These are phyloP conservation scores for Danaus melanippus DNA, from an alignment of 1,140 invertebrate genomes.

Conservation along the genomic window DNA sequence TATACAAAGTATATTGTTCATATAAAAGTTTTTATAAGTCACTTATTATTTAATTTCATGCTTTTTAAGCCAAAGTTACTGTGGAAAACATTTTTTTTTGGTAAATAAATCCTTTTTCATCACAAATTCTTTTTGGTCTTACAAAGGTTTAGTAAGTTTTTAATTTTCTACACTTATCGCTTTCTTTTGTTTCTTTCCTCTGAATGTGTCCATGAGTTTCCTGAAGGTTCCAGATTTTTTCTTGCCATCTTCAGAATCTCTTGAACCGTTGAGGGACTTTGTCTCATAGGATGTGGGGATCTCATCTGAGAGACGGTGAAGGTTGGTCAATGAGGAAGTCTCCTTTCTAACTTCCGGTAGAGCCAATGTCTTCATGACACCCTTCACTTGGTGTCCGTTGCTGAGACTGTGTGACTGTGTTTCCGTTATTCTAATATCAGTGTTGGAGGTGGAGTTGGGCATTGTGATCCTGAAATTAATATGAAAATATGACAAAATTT, in stretches of 20 bases:
- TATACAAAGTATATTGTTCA: no score
- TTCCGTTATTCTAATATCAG: no score
- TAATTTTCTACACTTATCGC: no score
- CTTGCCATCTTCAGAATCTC: conserved; percentile 25
- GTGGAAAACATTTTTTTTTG: no score
- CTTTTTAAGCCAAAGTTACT: no score
- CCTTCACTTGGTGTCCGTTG: conserved; percentile 4
- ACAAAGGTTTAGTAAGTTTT: no score
- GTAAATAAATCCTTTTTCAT: no score
- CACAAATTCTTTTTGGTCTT: no score
- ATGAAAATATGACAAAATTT: not conserved
- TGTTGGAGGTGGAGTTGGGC: no score
- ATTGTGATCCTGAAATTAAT: no score
- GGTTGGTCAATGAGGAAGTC: conserved; percentile 21
- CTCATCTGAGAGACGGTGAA: conserved; percentile 12
- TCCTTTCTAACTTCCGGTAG: conserved; percentile 17
- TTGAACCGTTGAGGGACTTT: conserved; percentile 25
- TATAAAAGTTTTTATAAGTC: no score
- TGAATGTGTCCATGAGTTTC: conserved; percentile 13
- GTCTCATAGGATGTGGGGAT: conserved; percentile 19
- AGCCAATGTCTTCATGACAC: conserved; percentile 15
- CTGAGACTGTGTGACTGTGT: conserved; percentile 6
- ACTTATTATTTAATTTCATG: no score
- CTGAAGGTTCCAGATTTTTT: conserved; percentile 24
- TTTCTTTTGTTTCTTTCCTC: conserved; percentile 16